Percentiles rank a stretch among this genome's conserved stretches.
phyloP scores from a whole-genome alignment of 2,113 vertebrate genomes.

The Nothoprocta pentlandii region DNA sequence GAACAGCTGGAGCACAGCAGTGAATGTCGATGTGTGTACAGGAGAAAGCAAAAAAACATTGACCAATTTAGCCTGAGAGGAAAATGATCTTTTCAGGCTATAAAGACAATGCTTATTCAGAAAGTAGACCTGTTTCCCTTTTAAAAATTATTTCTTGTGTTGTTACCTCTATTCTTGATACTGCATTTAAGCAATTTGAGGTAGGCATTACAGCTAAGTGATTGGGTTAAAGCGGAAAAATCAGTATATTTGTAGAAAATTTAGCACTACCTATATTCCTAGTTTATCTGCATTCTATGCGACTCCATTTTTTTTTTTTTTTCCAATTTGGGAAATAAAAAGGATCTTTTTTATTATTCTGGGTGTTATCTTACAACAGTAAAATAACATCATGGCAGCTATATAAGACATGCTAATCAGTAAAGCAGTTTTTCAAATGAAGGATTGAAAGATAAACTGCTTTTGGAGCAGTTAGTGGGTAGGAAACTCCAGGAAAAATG shows the following conservation, averaged over 20 bases:
- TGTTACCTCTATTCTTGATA: neutral
- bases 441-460: neutral
- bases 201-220: neutral
- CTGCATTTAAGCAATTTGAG: neutral
- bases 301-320: neutral
- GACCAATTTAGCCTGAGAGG: neutral
- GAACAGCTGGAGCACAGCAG: neutral
- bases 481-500: neutral
- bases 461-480: neutral
- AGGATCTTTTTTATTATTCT: neutral
- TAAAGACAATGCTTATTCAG: constrained; percentile 10
- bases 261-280: neutral
- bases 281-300: neutral
- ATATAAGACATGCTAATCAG: neutral
- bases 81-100: constrained; percentile 15
- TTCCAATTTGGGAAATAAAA: neutral
- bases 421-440: neutral
- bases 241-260: neutral
- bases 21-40: neutral
- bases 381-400: neutral
- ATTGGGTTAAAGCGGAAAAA: neutral
- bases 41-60: neutral
- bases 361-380: neutral
- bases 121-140: neutral
- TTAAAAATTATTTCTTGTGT: neutral